Evolutionary conservation across 2,797 vertebrate species (phyloP).

Genomic region (Clarias laeviceps): DNA sequence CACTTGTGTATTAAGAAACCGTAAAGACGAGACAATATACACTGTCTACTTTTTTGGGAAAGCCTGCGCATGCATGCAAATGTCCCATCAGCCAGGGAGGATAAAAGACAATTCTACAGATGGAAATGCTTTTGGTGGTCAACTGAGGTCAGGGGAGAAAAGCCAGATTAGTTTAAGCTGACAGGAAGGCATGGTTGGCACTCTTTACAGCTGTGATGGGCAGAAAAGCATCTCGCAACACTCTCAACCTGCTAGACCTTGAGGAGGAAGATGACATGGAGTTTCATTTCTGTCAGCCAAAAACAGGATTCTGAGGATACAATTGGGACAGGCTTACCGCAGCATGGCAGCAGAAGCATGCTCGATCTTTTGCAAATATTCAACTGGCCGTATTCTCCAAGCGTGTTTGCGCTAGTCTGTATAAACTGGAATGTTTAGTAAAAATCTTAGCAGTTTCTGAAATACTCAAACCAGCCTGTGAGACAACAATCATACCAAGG

Average conservation of each 20-base stretch:
- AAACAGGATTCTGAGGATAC: neutral
- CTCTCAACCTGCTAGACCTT: neutral
- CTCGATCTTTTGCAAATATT: neutral
- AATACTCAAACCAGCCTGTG: neutral
- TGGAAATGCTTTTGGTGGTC: neutral
- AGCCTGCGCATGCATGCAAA: neutral
- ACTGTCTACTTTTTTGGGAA: neutral
- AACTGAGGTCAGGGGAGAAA: neutral
- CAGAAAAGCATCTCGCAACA: neutral
- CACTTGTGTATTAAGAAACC: neutral
- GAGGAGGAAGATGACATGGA: neutral
- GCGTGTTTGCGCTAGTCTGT: neutral
- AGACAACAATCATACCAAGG: neutral
- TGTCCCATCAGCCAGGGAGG: neutral
- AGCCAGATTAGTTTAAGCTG: neutral
- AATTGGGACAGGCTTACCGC: neutral
- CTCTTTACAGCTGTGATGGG: neutral
- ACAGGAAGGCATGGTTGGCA: neutral
- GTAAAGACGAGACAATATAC: neutral
- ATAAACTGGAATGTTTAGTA: neutral
- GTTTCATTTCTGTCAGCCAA: neutral
- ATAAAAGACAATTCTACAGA: neutral
- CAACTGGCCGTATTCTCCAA: neutral
- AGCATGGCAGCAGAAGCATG: neutral
- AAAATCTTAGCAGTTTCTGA: neutral